Evolutionary conservation across 2,113 vertebrate genomes (phyloP).

Genomic region (Sciurus niger): DNA sequence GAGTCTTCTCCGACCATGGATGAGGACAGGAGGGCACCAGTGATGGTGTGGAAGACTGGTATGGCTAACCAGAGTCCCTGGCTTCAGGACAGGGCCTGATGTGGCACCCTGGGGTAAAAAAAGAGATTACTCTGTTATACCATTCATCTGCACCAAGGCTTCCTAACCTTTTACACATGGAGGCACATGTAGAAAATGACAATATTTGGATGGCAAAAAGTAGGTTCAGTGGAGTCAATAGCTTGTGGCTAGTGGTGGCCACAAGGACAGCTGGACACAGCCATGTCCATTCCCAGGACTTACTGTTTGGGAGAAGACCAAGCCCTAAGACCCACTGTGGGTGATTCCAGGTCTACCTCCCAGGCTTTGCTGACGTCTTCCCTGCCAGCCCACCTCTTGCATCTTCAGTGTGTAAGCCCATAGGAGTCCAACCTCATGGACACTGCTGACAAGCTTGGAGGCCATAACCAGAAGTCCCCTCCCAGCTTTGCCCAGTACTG

Average conservation of each 20-base stretch:
- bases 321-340: neutral
- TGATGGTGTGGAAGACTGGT: neutral
- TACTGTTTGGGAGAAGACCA: neutral
- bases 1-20: neutral
- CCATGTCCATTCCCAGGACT: neutral
- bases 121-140: neutral
- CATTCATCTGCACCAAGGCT: neutral
- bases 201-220: neutral
- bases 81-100: neutral
- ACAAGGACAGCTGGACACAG: neutral
- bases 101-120: neutral
- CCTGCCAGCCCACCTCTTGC: neutral
- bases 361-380: neutral
- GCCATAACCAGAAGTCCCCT: neutral
- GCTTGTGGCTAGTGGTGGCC: neutral
- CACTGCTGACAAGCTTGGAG: neutral
- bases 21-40: neutral
- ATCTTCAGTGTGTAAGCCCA: too few species aligned
- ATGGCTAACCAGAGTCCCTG: neutral
- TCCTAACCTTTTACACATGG: neutral
- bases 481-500: neutral
- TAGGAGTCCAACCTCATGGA: neutral
- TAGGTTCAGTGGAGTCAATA: neutral
- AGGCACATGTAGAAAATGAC: neutral
- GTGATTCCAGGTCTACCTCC: neutral